phyloP scores from a whole-genome alignment of 1,140 invertebrate genomes.

The Acromyrmex echinatior region DNA sequence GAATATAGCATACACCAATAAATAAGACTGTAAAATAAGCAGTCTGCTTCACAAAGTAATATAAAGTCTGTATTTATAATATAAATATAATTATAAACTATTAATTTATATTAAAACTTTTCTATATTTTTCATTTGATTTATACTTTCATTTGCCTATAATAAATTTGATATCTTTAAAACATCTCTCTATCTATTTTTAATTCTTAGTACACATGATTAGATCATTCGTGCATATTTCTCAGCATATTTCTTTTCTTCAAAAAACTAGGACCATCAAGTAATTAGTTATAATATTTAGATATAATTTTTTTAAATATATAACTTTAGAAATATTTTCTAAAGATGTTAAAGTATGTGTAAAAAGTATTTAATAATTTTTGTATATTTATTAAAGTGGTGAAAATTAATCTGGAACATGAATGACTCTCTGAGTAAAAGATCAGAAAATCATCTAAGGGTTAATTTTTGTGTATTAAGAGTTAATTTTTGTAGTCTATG shows the following conservation, averaged over 20 bases:
- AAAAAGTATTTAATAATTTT: no score
- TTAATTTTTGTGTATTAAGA: not conserved
- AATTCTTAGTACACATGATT: no score
- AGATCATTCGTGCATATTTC: no score
- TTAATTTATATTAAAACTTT: not conserved
- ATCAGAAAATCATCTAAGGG: not conserved
- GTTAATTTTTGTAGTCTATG: not conserved
- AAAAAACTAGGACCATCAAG: no score
- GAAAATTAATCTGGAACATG: no score
- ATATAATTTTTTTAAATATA: no score
- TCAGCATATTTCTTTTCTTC: no score
- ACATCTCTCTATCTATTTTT: not conserved
- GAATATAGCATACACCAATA: not conserved
- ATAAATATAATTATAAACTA: not conserved
- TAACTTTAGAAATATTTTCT: no score
- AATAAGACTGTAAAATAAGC: not conserved
- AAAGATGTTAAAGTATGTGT: no score
- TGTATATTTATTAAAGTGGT: no score
- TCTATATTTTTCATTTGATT: not conserved
- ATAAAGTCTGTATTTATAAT: not conserved
- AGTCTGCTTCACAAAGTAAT: not conserved
- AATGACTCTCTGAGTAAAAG: no score
- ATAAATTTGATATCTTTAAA: not conserved
- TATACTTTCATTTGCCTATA: not conserved
- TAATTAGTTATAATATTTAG: no score